Evolutionary conservation across 2,888 invertebrate species (phyloP).

Genomic region (Azorinus chamasolen): DNA sequence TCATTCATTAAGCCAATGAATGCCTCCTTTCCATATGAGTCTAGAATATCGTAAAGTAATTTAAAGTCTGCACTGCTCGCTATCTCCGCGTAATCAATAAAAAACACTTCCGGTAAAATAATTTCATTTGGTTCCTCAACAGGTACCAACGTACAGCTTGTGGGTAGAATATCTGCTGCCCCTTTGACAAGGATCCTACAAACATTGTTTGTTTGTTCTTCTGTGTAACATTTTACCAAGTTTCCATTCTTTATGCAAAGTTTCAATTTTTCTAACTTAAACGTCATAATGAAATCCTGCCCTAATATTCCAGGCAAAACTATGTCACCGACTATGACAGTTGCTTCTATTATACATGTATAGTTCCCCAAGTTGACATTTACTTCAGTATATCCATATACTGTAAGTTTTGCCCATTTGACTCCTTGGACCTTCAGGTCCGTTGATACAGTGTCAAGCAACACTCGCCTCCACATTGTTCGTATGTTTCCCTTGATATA

Average conservation of each 20-base stretch:
- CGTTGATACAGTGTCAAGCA: background rate
- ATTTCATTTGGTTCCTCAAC: conserved; percentile 3
- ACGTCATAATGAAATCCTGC: conserved; percentile 20
- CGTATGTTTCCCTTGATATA: conserved; percentile 28
- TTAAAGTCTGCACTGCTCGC: background rate
- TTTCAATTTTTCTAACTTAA: conserved; percentile 15
- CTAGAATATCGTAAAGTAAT: conserved; percentile 7
- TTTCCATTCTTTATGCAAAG: background rate
- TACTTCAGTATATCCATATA: too few species aligned
- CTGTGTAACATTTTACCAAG: conserved; percentile 1
- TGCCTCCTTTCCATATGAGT: background rate
- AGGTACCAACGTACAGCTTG: conserved; percentile 11
- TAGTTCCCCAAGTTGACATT: background rate
- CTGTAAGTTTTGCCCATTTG: conserved; percentile 15
- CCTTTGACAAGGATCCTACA: conserved; percentile 19
- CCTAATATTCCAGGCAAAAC: conserved; percentile 42
- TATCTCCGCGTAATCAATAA: background rate
- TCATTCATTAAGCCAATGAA: conserved; percentile 23
- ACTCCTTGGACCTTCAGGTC: too few species aligned
- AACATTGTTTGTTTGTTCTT: conserved; percentile 1
- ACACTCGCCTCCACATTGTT: background rate
- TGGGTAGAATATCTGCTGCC: conserved; percentile 5
- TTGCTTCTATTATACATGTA: conserved; percentile 5
- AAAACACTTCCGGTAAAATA: background rate
- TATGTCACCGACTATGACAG: background rate